Evolutionary conservation across 2,888 invertebrate genomes (phyloP), one percentile per base, ranked within the genome.

Genomic region (Ischnus inquisitorius): DNA sequence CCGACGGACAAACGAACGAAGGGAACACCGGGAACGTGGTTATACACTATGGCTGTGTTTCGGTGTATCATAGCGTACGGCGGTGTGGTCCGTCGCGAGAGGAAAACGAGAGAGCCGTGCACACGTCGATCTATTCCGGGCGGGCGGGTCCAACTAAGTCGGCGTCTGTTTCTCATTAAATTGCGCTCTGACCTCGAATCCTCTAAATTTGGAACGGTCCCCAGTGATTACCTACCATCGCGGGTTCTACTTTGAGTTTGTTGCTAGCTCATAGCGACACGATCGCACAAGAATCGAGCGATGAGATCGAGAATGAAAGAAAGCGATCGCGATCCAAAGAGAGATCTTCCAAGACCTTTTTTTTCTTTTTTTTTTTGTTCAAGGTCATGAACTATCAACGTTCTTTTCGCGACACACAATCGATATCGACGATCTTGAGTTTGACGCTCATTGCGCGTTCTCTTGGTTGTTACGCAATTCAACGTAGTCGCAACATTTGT

Each of bases 121-220:
- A 85, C 89, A 88, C 89, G 92, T 90, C 90, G 90, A 91, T 92
- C 93, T 92, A 93, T 93, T 93, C 91, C 90, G 89, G 89, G 91
- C 88, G 83, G 88, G 86, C 88, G 87, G 86, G 82, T 88, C 90
- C 91, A 92, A 92, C 92, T 90, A 91, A 92, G 90, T 92, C 91
- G 90, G 88, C 92, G 93, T 92, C 93, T 93, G 93, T 92, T 93
- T 92, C 92, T 93, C 93, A 92, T 93, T 93, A 93, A 92, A 92
- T 92, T 91, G 91, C 90, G 90, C 89, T 90, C 89, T 90, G 91
- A 92, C 92, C 93, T 92, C 92, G 92, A 92, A 93, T 92, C 90
- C 90, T 91, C 92, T 92, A 93, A 92, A 92, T 93, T 93, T 92
- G 91, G 91, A 92, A 91, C 90, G 88, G 91, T 90, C 90, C 88